These are phyloP conservation scores for Thaumetopoea pityocampa DNA, from an alignment of 1,140 invertebrate species.

Conservation along the genomic window DNA sequence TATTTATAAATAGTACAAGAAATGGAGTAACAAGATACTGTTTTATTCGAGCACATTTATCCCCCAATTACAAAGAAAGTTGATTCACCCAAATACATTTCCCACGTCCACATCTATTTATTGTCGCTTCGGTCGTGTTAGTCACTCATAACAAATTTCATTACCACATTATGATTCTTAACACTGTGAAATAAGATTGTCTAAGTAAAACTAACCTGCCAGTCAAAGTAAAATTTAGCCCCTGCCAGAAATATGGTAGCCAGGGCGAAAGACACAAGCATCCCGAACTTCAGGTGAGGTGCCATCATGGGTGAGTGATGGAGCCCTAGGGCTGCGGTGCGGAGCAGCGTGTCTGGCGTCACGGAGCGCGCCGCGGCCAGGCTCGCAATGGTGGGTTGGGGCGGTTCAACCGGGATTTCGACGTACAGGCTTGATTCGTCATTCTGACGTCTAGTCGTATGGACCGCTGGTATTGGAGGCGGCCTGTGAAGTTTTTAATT, in stretches of 20 bases:
- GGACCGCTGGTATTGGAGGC: conserved; percentile 47
- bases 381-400: conserved; percentile 56
- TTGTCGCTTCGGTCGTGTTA: too few species aligned
- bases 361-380: conserved; percentile 61
- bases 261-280: conserved; percentile 81
- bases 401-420: conserved; percentile 57
- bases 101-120: too few species aligned
- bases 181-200: too few species aligned
- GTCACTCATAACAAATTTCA: too few species aligned
- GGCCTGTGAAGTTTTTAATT: conserved; percentile 23
- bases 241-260: conserved; percentile 80
- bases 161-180: too few species aligned
- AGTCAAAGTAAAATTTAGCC: conserved; percentile 82
- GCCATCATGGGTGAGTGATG: conserved; percentile 74
- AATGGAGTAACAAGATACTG: too few species aligned
- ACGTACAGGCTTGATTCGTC: conserved; percentile 60
- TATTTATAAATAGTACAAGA: too few species aligned
- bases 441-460: conserved; percentile 33
- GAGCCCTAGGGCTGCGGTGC: conserved; percentile 60
- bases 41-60: neutral
- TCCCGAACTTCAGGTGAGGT: conserved; percentile 78
- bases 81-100: too few species aligned
- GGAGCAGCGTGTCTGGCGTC: conserved; percentile 57
- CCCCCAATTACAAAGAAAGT: too few species aligned
- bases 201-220: conserved; percentile 71